A percentile compares a stretch with the other conserved stretches of the same genome.
These are phyloP conservation scores for Gallinago nigripennis DNA, from an alignment of 2,797 vertebrate genomes.

Conservation along the genomic window DNA sequence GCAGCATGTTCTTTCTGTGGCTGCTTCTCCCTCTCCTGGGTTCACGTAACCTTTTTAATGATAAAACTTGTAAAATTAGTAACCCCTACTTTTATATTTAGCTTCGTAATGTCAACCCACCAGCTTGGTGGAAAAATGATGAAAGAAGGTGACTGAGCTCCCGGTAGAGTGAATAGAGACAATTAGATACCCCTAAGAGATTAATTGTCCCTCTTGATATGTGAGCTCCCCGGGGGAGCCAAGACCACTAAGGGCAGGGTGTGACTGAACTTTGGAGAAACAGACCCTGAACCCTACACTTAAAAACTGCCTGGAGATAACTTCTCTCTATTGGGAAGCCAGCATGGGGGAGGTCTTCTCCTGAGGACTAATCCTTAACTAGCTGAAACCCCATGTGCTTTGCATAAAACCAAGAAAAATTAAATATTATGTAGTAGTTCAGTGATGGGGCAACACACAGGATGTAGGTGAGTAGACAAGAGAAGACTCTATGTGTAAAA, in stretches of 20 bases:
- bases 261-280: not conserved
- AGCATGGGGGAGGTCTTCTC: not conserved
- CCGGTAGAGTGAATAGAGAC: not conserved
- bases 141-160: not conserved
- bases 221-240: not conserved
- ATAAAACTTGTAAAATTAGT: not conserved
- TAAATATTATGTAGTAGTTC: not conserved
- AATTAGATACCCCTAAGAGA: not conserved
- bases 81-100: not conserved
- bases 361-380: not conserved
- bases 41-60: not conserved
- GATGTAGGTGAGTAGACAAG: not conserved
- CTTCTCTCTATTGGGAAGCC: not conserved
- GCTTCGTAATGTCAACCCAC: not conserved
- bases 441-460: not conserved
- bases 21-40: not conserved
- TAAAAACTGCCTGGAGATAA: not conserved
- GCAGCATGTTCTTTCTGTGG: not conserved
- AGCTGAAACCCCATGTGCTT: not conserved
- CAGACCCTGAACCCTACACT: not conserved
- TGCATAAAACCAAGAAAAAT: not conserved
- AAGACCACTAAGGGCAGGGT: not conserved
- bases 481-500: not conserved
- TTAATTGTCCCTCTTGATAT: not conserved
- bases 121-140: not conserved